Conservation (phyloP, 2,888 invertebrate genomes). For the Vanessa cardui region DNA sequence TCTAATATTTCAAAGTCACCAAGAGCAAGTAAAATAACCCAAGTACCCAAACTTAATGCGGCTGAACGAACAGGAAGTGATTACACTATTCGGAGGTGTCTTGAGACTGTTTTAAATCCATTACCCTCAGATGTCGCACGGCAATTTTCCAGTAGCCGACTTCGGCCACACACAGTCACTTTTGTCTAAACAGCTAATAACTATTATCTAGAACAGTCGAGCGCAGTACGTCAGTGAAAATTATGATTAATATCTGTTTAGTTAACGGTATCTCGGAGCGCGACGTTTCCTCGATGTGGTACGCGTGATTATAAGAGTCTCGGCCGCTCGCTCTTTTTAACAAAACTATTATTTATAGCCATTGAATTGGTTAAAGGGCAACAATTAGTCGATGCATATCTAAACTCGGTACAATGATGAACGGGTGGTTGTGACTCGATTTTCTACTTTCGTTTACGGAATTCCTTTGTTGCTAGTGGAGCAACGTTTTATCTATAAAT, state of each 20-base stretch:
- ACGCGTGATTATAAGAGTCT: constrained; percentile 44
- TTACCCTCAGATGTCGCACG: constrained; percentile 76
- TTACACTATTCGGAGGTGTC: constrained; percentile 74
- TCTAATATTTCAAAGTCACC: constrained; percentile 40
- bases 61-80: constrained; percentile 65
- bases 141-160: constrained; percentile 78
- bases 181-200: constrained; percentile 74
- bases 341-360: constrained; percentile 48
- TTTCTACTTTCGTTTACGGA: constrained; percentile 39
- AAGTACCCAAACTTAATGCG: constrained; percentile 42
- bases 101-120: constrained; percentile 78
- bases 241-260: constrained; percentile 83
- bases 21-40: constrained; percentile 41
- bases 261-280: constrained; percentile 68
- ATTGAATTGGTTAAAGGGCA: constrained; percentile 65
- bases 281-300: constrained; percentile 39
- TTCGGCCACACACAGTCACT: constrained; percentile 73
- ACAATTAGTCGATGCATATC: constrained; percentile 65
- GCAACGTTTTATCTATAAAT: constrained; percentile 32
- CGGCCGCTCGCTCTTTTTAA: constrained; percentile 45
- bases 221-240: constrained; percentile 76
- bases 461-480: constrained; percentile 34
- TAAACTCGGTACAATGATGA: constrained; percentile 48
- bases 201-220: constrained; percentile 77
- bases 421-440: constrained; percentile 39